These are phyloP conservation scores for Bruchidius siliquastri DNA, from an alignment of 2,888 invertebrate species.

Conservation along the genomic window DNA sequence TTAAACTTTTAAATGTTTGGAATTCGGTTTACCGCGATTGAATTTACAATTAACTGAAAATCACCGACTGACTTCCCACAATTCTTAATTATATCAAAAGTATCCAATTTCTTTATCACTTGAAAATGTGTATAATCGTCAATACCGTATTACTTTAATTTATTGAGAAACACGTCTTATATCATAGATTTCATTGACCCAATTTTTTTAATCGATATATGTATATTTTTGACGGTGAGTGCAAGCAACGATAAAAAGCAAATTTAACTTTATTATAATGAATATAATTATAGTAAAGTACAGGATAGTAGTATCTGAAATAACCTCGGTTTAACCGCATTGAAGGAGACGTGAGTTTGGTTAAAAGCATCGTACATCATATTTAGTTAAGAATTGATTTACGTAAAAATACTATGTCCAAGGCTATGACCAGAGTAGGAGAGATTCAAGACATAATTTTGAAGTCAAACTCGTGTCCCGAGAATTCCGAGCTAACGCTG, in stretches of 20 bases:
- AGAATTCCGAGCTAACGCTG: too few species aligned
- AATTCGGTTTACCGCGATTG: too few species aligned
- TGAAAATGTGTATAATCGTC: neutral
- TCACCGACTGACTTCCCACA: neutral
- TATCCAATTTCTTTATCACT: neutral
- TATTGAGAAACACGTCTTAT: neutral
- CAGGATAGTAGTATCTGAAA: neutral
- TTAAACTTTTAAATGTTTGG: too few species aligned
- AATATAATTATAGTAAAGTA: neutral
- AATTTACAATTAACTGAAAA: too few species aligned
- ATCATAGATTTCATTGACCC: neutral
- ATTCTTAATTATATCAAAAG: neutral
- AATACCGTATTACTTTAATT: neutral
- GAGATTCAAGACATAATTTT: too few species aligned
- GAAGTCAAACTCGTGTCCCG: too few species aligned
- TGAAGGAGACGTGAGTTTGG: neutral
- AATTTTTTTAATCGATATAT: neutral
- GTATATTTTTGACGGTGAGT: neutral
- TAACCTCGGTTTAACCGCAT: neutral
- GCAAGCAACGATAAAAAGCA: neutral
- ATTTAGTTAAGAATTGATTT: neutral
- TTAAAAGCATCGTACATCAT: neutral
- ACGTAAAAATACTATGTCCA: too few species aligned
- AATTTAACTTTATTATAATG: neutral
- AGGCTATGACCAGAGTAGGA: too few species aligned